Base-by-base conservation (phyloP, 2,888 invertebrate species). In the Blomia tropicalis region DNA sequence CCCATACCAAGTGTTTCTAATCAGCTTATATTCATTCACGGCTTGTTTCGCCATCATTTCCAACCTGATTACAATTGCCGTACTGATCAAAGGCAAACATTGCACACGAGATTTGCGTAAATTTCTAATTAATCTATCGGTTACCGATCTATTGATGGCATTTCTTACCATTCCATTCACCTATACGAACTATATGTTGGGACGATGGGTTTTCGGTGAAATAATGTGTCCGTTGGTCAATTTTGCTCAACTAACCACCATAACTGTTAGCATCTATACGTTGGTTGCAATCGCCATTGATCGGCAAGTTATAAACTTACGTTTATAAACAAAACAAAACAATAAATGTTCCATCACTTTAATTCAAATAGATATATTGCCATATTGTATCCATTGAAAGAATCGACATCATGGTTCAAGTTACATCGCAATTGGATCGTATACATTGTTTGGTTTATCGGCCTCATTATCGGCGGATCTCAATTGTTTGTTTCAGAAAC, bases 101-200 rank as follows among this genome's bases (percentile, higher is more conserved):
- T 73, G 69, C 61, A 73, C 72, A 1, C 66, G 72, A 25, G 74
- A 59, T 68, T 70, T 68, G 11, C 43, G 68, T 25, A 66, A 66
- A 17, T 90, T 90, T 73, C 87, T 92, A 71, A 84, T 86, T 72
- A 78, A 78, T 69, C 76, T 92, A 67, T 89, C 91, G 0, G 78
- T 89, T 43, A 87, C 90, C 47, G 92, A 92, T 72, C 83, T 92
- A 65, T 76, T 90, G 62, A 88, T 91, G 83, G 85, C 89, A 0
- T 71, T 89, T 25, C 84, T 92, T 70, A 91, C 91, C 74, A 84
- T 92, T 66, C 91, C 91, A 1, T 90, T 90, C 71, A 85, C 88
- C 1, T 89, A 68, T 59, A 68, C 68, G 7, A 63, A 66, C 11
- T 68, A 66, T 27, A 68, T 68, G 68, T 56, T 68, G 0, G 67